phyloP scores from a whole-genome alignment of 2,888 invertebrate genomes.

The Synanthedon tipuliformis region DNA sequence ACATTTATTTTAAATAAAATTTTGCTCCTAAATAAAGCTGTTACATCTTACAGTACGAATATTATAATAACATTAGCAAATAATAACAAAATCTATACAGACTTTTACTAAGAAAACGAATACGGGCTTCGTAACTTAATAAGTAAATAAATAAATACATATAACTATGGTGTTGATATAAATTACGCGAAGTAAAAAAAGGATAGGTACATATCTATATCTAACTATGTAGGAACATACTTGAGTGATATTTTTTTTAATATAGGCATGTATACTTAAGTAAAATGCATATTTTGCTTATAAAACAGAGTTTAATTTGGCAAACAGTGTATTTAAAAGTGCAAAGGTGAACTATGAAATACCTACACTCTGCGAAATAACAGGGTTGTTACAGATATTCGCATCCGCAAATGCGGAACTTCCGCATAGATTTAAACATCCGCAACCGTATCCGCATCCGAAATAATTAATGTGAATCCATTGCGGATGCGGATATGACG shows the following conservation, averaged over 20 bases:
- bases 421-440: too few species aligned
- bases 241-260: slow-evolving; percentile 25
- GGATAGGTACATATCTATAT: slow-evolving; percentile 1
- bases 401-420: too few species aligned
- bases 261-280: slow-evolving; percentile 16
- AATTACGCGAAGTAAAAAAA: slow-evolving; percentile 18
- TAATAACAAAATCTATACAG: slow-evolving; percentile 57
- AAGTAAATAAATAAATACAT: slow-evolving; percentile 36
- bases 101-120: slow-evolving; percentile 43
- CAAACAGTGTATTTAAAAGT: too few species aligned
- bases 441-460: too few species aligned
- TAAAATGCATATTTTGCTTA: slow-evolving; percentile 24
- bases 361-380: too few species aligned
- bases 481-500: too few species aligned
- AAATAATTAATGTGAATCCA: too few species aligned
- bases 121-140: slow-evolving; percentile 39
- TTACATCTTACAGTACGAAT: slow-evolving; percentile 57
- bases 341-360: too few species aligned
- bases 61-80: slow-evolving; percentile 48
- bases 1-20: slow-evolving; percentile 62
- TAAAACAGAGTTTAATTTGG: too few species aligned
- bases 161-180: slow-evolving; percentile 28
- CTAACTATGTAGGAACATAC: slow-evolving; percentile 26
- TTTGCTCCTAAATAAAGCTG: slow-evolving; percentile 65
- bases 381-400: too few species aligned